Conservation (phyloP, 2,797 vertebrate species). For the Sphenopsis melanotis region DNA sequence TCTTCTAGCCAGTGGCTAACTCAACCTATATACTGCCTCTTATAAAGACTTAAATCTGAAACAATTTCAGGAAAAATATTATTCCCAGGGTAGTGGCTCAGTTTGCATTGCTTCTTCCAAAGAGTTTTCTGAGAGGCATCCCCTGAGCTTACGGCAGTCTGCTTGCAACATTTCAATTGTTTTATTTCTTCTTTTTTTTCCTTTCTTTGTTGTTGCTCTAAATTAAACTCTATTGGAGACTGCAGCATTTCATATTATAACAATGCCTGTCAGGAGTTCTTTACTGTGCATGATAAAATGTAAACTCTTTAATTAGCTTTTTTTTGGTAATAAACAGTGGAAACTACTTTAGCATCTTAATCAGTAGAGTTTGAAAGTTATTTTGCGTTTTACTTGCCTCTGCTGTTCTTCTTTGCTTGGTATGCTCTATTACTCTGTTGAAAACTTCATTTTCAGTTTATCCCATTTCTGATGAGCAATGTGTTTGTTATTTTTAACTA, state of each 20-base stretch:
- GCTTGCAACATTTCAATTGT: conserved; percentile 39
- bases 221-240: conserved; percentile 60
- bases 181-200: conserved; percentile 41
- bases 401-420: background rate
- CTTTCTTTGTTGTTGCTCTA: conserved; percentile 56
- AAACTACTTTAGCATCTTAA: conserved; percentile 49
- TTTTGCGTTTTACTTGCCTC: background rate
- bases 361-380: conserved; percentile 12
- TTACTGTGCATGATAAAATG: conserved; percentile 48
- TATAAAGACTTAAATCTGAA: conserved; percentile 28
- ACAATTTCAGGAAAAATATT: conserved; percentile 33
- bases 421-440: background rate
- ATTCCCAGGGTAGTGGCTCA: background rate
- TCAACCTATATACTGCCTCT: background rate
- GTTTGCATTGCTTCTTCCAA: background rate
- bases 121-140: background rate
- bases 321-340: conserved; percentile 43
- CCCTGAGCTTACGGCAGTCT: background rate
- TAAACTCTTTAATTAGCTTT: conserved; percentile 60
- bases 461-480: background rate
- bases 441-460: conserved; percentile 22
- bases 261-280: conserved; percentile 56
- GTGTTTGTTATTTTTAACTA: conserved; percentile 15
- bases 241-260: conserved; percentile 41
- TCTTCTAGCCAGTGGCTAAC: background rate